Percentiles rank a stretch among this genome's conserved stretches.
Evolutionary conservation across 2,113 vertebrate genomes (phyloP).

Genomic region (Pristiophorus japonicus): DNA sequence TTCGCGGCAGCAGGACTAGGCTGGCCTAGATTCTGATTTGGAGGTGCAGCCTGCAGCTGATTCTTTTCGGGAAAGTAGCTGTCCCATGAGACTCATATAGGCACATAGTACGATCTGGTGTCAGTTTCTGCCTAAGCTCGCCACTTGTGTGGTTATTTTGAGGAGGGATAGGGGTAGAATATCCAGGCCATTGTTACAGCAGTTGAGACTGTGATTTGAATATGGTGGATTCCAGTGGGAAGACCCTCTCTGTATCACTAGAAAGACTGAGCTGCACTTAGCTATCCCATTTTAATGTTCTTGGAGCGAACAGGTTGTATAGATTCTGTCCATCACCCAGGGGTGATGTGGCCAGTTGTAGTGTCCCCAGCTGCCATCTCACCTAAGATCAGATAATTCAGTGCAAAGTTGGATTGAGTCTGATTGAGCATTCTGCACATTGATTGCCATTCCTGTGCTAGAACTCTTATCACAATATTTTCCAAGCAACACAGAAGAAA

Average conservation of each 20-base stretch:
- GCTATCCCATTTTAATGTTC: background rate
- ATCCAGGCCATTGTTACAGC: background rate
- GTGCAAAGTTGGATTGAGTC: background rate
- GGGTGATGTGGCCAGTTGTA: background rate
- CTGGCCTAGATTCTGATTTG: background rate
- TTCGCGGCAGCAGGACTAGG: background rate
- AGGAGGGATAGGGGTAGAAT: no score
- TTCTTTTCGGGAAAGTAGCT: background rate
- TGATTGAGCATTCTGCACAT: background rate
- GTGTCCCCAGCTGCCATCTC: background rate
- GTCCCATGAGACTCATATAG: background rate
- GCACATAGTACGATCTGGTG: background rate
- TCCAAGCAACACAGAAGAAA: background rate
- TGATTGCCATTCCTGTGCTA: background rate
- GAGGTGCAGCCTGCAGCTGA: background rate
- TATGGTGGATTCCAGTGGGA: background rate
- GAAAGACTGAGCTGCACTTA: background rate
- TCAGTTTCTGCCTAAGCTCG: background rate
- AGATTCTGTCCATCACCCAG: background rate
- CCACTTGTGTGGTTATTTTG: background rate
- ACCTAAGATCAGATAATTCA: background rate
- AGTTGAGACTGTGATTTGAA: background rate
- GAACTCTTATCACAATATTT: background rate
- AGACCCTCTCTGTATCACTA: background rate
- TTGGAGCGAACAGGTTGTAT: background rate